Evolutionary conservation across 1,140 invertebrate species (phyloP).

Genomic region (Musca domestica): DNA sequence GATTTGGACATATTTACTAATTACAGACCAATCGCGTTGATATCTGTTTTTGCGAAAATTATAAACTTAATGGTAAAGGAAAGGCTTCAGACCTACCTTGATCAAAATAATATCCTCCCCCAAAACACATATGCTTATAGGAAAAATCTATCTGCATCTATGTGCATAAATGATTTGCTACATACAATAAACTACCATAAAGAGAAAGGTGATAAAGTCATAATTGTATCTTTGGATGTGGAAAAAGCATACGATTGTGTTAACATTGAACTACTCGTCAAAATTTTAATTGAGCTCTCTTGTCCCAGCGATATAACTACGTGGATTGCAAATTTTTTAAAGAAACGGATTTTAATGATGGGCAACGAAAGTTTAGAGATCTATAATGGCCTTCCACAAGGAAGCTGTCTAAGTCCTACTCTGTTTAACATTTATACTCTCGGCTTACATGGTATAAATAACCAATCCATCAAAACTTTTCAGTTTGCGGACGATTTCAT

Average conservation of each 20-base stretch:
- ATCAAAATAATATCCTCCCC: neutral
- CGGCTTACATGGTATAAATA: neutral
- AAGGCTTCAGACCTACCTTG: neutral
- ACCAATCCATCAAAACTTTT: neutral
- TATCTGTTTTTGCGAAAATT: neutral
- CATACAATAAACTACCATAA: neutral
- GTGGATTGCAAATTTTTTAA: neutral
- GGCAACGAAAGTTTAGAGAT: neutral
- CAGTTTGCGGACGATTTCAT: neutral
- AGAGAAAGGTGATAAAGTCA: neutral
- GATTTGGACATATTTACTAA: neutral
- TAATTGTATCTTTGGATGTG: neutral
- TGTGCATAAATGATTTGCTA: no score
- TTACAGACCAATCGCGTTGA: slow-evolving; percentile 2
- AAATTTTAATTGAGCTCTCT: neutral
- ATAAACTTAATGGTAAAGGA: slow-evolving; percentile 5
- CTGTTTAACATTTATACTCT: neutral
- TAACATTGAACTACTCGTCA: neutral
- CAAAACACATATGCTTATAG: neutral
- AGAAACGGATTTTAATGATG: neutral
- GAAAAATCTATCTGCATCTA: no score
- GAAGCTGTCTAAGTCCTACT: neutral
- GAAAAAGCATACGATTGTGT: neutral
- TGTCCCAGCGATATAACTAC: neutral
- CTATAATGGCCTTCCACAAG: neutral